Conservation (phyloP, 2,113 vertebrate genomes). For the Gorsachius goisagi region DNA sequence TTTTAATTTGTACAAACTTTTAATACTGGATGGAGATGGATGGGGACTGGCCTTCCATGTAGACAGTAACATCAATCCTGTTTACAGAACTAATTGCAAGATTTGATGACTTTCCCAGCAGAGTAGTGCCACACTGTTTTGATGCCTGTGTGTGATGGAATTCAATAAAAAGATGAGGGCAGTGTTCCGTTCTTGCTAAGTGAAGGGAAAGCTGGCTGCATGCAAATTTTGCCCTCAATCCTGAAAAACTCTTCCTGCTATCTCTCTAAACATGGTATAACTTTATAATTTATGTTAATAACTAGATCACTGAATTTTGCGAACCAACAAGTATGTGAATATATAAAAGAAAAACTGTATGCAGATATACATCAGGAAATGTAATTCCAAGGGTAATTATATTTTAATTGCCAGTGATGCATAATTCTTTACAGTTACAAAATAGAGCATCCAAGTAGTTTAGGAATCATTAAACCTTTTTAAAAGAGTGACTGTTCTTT, state of each 20-base stretch:
- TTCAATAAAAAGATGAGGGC: neutral
- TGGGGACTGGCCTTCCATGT: neutral
- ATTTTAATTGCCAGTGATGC: neutral
- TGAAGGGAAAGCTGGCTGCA: neutral
- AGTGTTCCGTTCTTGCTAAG: neutral
- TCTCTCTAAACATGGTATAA: neutral
- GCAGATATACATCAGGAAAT: neutral
- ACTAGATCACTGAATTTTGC: neutral
- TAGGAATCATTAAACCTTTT: neutral
- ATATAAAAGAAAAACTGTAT: neutral
- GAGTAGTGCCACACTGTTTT: neutral
- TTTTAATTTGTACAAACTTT: neutral
- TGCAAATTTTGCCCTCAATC: neutral
- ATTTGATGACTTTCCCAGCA: neutral
- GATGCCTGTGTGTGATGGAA: neutral
- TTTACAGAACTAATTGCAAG: neutral
- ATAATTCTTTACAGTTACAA: neutral
- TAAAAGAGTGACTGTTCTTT: neutral
- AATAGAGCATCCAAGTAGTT: neutral
- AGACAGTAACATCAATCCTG: neutral
- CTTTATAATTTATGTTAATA: neutral
- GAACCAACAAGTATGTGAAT: neutral
- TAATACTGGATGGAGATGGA: neutral
- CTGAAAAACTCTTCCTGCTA: neutral
- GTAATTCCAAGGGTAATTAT: neutral